These are phyloP conservation scores for Cygnus buccinator DNA, from an alignment of 2,113 vertebrate genomes.

Conservation along the genomic window DNA sequence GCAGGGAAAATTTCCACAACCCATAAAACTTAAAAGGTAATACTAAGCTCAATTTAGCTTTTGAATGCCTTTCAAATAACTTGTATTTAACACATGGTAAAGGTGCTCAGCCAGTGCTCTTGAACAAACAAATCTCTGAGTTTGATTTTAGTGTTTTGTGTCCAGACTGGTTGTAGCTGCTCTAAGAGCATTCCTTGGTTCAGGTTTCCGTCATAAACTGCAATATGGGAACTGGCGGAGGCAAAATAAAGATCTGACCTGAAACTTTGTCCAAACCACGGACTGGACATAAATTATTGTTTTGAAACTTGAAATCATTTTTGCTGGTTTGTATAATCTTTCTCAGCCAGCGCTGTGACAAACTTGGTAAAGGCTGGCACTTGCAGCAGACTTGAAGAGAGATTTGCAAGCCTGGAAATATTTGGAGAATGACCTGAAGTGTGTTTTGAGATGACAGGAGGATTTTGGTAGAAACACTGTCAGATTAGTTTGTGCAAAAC, in stretches of 20 bases:
- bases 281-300: background rate
- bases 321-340: background rate
- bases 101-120: background rate
- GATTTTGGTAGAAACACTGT: background rate
- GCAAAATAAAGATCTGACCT: constrained; percentile 15
- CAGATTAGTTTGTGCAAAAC: background rate
- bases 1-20: constrained; percentile 67
- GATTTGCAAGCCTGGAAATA: background rate
- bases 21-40: constrained; percentile 74
- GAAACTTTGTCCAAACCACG: background rate
- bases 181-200: background rate
- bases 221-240: background rate
- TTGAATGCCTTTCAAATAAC: constrained; percentile 61
- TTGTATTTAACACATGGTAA: constrained; percentile 24
- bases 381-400: background rate
- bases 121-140: constrained; percentile 15
- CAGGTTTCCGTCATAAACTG: constrained; percentile 26
- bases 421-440: background rate
- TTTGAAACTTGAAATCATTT: background rate
- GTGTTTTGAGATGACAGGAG: background rate
- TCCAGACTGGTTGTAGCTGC: background rate
- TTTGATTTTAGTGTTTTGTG: background rate
- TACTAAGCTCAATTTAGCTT: constrained; percentile 57
- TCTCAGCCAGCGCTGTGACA: background rate
- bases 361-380: background rate